These are phyloP conservation scores for Lasioglossum morio DNA, from an alignment of 2,888 invertebrate genomes.

Conservation along the genomic window DNA sequence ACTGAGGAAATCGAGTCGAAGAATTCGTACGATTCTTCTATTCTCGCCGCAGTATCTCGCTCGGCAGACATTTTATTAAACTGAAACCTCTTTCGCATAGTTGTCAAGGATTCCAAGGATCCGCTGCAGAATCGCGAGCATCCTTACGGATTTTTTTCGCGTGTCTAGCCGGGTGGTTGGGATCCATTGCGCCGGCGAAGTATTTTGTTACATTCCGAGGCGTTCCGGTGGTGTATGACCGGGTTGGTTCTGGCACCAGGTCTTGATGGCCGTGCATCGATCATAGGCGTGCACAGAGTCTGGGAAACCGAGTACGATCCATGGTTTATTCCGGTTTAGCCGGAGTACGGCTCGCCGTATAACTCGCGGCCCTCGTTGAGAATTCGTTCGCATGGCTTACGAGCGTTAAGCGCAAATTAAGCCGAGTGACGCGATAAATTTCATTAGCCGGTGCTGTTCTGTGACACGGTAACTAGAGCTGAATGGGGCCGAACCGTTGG, in stretches of 20 bases:
- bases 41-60: not conserved
- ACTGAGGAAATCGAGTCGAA: not conserved
- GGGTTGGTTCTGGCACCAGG: constrained; percentile 38
- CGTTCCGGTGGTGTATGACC: constrained; percentile 42
- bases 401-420: constrained; percentile 76
- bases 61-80: not conserved
- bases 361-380: constrained; percentile 53
- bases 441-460: constrained; percentile 54
- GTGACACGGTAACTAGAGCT: constrained; percentile 67
- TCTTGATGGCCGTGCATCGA: constrained; percentile 59
- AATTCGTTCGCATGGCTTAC: constrained; percentile 67
- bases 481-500: constrained; percentile 14
- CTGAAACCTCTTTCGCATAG: not conserved
- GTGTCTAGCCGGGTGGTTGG: not conserved
- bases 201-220: constrained; percentile 42
- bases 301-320: constrained; percentile 55
- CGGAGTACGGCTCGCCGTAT: constrained; percentile 41
- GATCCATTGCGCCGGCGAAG: constrained; percentile 39
- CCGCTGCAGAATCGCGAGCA: not conserved
- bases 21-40: not conserved
- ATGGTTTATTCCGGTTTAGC: constrained; percentile 64
- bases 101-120: not conserved
- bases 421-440: constrained; percentile 71
- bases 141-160: not conserved
- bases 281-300: constrained; percentile 54